A percentile compares a stretch with the other conserved stretches of the same genome.
These are phyloP conservation scores for Nasonia giraulti DNA, from an alignment of 1,140 invertebrate genomes.

Conservation along the genomic window DNA sequence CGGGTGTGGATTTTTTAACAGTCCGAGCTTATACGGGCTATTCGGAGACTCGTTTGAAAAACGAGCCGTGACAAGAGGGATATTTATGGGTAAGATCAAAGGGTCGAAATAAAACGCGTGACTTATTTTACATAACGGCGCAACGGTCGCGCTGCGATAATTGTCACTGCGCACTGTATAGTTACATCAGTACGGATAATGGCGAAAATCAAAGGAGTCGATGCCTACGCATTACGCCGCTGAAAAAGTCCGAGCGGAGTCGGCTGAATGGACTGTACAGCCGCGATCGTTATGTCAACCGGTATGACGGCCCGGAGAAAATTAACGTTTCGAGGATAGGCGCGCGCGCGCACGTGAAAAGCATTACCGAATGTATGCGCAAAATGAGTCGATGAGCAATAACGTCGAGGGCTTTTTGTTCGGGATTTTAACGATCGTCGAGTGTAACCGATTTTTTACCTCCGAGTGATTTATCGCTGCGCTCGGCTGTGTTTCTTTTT, in stretches of 20 bases:
- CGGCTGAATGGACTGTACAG: background rate
- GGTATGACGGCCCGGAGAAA: background rate
- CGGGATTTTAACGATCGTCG: too few relatives aligned
- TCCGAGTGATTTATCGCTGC: background rate
- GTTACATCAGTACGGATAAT: background rate
- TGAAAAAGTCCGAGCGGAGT: background rate
- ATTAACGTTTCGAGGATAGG: background rate
- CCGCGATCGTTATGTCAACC: background rate
- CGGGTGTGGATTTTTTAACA: too few relatives aligned
- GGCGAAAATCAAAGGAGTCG: slow-evolving; percentile 2
- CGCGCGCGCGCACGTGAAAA: background rate
- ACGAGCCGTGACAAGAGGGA: background rate
- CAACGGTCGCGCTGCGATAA: background rate
- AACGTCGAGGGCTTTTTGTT: background rate
- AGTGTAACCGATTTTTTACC: background rate
- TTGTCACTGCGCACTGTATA: background rate
- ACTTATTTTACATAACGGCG: background rate
- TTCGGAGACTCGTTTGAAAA: too few relatives aligned
- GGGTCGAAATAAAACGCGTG: background rate
- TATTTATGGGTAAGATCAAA: too few relatives aligned
- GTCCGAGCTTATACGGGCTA: too few relatives aligned
- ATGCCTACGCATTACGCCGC: background rate
- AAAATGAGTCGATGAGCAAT: background rate
- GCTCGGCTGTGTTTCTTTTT: too few relatives aligned
- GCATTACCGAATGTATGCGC: too few relatives aligned